Percentiles rank a stretch among this genome's conserved stretches.
Conservation (phyloP, 1,140 invertebrate species). For the Linepithema humile region DNA sequence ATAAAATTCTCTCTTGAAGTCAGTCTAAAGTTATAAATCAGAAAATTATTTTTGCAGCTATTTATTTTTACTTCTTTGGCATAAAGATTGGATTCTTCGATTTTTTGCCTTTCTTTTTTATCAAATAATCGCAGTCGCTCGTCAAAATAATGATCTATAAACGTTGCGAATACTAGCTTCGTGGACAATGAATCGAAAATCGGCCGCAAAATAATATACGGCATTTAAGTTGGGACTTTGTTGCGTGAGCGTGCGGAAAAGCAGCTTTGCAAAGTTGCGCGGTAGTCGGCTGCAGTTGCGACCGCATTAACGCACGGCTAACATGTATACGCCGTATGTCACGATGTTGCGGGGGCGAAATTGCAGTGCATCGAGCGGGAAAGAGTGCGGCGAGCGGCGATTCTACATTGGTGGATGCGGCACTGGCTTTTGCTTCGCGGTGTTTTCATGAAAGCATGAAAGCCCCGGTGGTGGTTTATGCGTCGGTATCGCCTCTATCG, state of each 20-base stretch:
- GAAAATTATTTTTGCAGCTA: no score
- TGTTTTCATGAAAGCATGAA: slow-evolving; percentile 34
- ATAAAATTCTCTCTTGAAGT: neutral
- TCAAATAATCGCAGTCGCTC: neutral
- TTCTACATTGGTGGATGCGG: neutral
- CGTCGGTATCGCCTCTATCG: slow-evolving; percentile 43
- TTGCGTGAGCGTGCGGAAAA: neutral
- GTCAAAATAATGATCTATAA: neutral
- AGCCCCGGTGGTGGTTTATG: slow-evolving; percentile 33
- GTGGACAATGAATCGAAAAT: slow-evolving; percentile 12
- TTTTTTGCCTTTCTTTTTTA: no score
- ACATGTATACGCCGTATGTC: neutral
- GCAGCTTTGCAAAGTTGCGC: neutral
- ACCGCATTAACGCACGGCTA: slow-evolving; percentile 12
- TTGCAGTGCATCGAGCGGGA: slow-evolving; percentile 6
- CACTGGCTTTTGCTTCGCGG: slow-evolving; percentile 28
- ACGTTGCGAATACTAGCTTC: neutral
- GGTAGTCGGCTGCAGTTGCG: slow-evolving; percentile 31
- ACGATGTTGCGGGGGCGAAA: slow-evolving; percentile 17
- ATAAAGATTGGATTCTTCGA: no score
- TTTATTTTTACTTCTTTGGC: no score
- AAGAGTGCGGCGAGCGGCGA: neutral
- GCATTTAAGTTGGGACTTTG: neutral
- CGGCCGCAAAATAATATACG: slow-evolving; percentile 9
- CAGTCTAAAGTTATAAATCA: neutral